These are phyloP conservation scores for Perizoma affinitatum DNA, from an alignment of 2,888 invertebrate species.

Conservation along the genomic window DNA sequence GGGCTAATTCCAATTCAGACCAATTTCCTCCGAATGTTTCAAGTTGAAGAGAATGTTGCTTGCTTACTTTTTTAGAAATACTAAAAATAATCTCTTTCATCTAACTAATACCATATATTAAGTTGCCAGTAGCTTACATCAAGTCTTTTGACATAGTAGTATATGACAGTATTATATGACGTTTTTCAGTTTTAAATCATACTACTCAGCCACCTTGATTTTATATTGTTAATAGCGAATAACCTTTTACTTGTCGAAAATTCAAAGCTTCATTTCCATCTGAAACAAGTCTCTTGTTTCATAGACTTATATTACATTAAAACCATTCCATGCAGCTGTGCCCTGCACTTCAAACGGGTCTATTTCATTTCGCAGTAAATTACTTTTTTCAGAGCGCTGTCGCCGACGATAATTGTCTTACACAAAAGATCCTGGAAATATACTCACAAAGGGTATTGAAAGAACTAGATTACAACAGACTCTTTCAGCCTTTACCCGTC, in stretches of 20 bases:
- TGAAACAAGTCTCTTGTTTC: conserved; percentile 4
- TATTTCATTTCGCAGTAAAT: conserved; percentile 59
- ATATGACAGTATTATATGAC: too few relatives aligned
- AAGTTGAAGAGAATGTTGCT: conserved; percentile 10
- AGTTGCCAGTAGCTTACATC: too few relatives aligned
- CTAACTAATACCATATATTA: too few relatives aligned
- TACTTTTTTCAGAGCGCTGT: conserved; percentile 65
- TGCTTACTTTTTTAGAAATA: not conserved
- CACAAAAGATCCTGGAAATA: conserved; percentile 71
- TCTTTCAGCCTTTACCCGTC: conserved; percentile 32
- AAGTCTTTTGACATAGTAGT: too few relatives aligned
- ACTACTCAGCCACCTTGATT: too few relatives aligned
- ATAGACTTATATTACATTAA: conserved; percentile 6
- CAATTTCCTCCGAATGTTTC: conserved; percentile 36
- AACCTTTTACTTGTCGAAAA: too few relatives aligned
- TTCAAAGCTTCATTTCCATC: too few relatives aligned
- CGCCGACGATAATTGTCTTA: conserved; percentile 74
- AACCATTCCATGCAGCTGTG: conserved; percentile 34
- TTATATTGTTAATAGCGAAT: too few relatives aligned
- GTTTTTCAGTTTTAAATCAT: too few relatives aligned
- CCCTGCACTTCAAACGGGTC: conserved; percentile 41
- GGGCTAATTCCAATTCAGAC: conserved; percentile 6
- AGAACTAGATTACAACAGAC: conserved; percentile 70
- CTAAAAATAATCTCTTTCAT: not conserved
- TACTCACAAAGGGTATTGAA: conserved; percentile 73